Percentiles rank a stretch among this genome's conserved stretches.
phyloP scores from a whole-genome alignment of 2,888 invertebrate genomes.

The Autographa gamma region DNA sequence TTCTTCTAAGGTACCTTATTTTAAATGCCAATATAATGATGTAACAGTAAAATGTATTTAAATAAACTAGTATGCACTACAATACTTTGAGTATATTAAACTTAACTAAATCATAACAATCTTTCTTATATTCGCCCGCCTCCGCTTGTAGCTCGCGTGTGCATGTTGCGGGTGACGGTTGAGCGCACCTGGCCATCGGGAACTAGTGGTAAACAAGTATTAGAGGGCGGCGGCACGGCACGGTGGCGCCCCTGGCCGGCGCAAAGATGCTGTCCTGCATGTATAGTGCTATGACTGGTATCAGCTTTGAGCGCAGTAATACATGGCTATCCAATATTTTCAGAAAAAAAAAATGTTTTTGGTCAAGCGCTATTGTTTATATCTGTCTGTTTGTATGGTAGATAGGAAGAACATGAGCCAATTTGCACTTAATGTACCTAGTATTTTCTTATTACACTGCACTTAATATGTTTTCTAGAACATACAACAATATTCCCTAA shows the following conservation, averaged over 20 bases:
- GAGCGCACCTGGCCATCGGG: constrained; percentile 49
- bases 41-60: too few relatives aligned
- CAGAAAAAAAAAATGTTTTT: too few relatives aligned
- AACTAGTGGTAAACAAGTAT: constrained; percentile 51
- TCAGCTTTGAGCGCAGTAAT: not conserved
- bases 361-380: too few relatives aligned
- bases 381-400: too few relatives aligned
- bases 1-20: too few relatives aligned
- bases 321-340: not conserved
- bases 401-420: too few relatives aligned
- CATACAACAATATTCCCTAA: not conserved
- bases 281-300: not conserved
- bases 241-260: not conserved
- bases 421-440: too few relatives aligned
- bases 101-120: too few relatives aligned
- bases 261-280: not conserved
- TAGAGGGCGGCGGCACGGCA: constrained; percentile 8
- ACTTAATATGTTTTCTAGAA: not conserved
- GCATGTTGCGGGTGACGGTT: constrained; percentile 23
- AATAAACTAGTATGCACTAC: too few relatives aligned
- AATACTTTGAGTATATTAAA: too few relatives aligned
- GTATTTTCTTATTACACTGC: too few relatives aligned
- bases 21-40: too few relatives aligned
- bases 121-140: constrained; percentile 12
- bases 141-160: not conserved